Conservation (phyloP, 2,113 vertebrate species). For the Actenoides hombroni region DNA sequence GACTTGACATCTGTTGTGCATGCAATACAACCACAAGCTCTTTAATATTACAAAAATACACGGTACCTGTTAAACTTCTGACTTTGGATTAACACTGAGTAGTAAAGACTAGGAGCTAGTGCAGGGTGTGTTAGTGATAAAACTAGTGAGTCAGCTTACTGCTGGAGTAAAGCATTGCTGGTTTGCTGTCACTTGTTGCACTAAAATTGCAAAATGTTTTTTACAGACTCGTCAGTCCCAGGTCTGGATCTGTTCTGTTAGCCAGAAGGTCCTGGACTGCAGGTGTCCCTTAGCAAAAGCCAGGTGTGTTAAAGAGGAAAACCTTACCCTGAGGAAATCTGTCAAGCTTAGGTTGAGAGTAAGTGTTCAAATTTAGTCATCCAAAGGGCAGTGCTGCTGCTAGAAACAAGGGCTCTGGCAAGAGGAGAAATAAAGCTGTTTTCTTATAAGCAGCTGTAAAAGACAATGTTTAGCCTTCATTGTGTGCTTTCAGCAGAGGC, state of each 20-base stretch:
- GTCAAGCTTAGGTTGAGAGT: not conserved
- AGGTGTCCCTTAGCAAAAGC: not conserved
- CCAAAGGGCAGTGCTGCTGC: not conserved
- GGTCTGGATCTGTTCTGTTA: not conserved
- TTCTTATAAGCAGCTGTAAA: not conserved
- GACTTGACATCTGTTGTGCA: not conserved
- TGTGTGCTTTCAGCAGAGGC: not conserved
- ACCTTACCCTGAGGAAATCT: not conserved
- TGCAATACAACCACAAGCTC: not conserved
- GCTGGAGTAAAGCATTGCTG: not conserved
- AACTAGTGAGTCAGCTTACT: not conserved
- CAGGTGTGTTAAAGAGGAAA: not conserved
- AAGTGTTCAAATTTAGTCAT: not conserved
- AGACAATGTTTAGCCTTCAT: not conserved
- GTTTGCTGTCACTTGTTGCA: not conserved
- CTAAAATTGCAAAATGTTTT: not conserved
- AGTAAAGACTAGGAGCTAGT: not conserved
- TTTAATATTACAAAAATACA: not conserved
- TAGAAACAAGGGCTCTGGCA: not conserved
- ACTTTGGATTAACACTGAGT: not conserved
- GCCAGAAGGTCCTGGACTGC: not conserved
- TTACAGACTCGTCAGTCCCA: not conserved
- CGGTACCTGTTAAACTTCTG: not conserved
- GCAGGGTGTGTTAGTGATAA: not conserved
- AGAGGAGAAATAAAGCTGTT: not conserved